Evolutionary conservation across 1,140 invertebrate genomes (phyloP).

Genomic region (Thaumetopoea pityocampa): DNA sequence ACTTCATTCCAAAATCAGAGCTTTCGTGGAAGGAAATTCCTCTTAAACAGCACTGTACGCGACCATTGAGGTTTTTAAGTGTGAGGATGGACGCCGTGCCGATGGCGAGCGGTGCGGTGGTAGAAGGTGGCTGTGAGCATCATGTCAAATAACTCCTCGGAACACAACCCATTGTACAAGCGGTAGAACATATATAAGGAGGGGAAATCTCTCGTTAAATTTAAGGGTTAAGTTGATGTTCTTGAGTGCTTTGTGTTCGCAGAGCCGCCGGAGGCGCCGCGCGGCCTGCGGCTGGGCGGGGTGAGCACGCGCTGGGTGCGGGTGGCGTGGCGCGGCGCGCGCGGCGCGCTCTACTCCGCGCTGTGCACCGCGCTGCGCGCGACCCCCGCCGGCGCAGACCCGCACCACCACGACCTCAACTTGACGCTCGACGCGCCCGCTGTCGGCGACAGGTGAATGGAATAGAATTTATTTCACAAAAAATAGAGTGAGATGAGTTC

Average conservation of each 20-base stretch:
- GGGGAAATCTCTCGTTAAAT: too few relatives aligned
- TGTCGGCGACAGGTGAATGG: constrained; percentile 25
- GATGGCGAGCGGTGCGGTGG: too few relatives aligned
- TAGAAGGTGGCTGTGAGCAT: background rate
- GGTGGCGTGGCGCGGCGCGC: constrained; percentile 29
- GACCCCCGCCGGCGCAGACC: constrained; percentile 21
- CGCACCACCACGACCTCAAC: constrained; percentile 21
- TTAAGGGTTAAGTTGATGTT: background rate
- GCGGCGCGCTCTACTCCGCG: constrained; percentile 23
- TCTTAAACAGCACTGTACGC: too few relatives aligned
- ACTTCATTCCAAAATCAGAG: too few relatives aligned
- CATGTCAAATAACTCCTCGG: too few relatives aligned
- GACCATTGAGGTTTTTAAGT: too few relatives aligned
- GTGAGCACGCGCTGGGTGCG: constrained; percentile 39
- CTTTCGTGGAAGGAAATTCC: too few relatives aligned
- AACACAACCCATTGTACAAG: too few relatives aligned
- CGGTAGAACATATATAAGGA: too few relatives aligned
- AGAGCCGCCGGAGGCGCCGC: constrained; percentile 49
- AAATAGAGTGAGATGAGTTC: too few relatives aligned
- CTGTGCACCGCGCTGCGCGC: constrained; percentile 32
- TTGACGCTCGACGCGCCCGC: constrained; percentile 29
- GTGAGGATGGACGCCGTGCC: too few relatives aligned
- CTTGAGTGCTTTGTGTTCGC: background rate
- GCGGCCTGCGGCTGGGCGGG: constrained; percentile 29
- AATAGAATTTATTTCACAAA: too few relatives aligned